Percentiles rank a stretch among this genome's conserved stretches.
These are phyloP conservation scores for Dioctria rufipes DNA, from an alignment of 2,888 invertebrate genomes.

Conservation along the genomic window DNA sequence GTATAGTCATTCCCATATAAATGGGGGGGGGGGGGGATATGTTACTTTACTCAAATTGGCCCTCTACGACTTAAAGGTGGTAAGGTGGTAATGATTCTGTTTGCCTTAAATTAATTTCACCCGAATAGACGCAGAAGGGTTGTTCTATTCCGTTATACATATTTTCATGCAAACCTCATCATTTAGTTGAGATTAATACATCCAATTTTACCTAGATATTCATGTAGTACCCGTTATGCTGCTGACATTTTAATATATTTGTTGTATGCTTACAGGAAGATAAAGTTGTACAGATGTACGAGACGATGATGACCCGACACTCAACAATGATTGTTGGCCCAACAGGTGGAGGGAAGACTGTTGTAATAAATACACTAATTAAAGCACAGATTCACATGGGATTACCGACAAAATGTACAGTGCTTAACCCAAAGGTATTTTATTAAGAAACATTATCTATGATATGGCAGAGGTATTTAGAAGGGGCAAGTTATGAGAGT, in stretches of 20 bases:
- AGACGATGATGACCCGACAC: constrained; percentile 95
- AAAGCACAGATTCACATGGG: constrained; percentile 85
- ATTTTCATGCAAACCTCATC: constrained; percentile 14
- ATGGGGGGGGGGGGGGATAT: background rate
- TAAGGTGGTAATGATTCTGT: background rate
- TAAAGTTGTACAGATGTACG: constrained; percentile 92
- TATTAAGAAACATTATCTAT: constrained; percentile 13
- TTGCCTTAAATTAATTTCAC: constrained; percentile 5
- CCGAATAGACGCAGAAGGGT: constrained; percentile 4
- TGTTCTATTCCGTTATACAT: background rate
- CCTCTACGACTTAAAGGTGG: background rate
- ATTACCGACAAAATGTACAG: constrained; percentile 83
- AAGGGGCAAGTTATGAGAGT: background rate
- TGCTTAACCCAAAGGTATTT: constrained; percentile 85
- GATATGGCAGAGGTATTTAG: constrained; percentile 33
- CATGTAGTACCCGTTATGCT: constrained; percentile 39
- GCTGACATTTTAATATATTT: constrained; percentile 49
- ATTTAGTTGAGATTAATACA: constrained; percentile 34
- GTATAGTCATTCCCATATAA: background rate
- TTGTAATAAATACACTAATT: constrained; percentile 84
- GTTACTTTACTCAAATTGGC: background rate
- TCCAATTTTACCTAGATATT: constrained; percentile 39
- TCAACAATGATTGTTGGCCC: constrained; percentile 94
- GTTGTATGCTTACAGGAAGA: constrained; percentile 76
- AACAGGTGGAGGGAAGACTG: constrained; percentile 93